Evolutionary conservation across 2,888 invertebrate genomes (phyloP).

Genomic region (Harpalus rubripes): DNA sequence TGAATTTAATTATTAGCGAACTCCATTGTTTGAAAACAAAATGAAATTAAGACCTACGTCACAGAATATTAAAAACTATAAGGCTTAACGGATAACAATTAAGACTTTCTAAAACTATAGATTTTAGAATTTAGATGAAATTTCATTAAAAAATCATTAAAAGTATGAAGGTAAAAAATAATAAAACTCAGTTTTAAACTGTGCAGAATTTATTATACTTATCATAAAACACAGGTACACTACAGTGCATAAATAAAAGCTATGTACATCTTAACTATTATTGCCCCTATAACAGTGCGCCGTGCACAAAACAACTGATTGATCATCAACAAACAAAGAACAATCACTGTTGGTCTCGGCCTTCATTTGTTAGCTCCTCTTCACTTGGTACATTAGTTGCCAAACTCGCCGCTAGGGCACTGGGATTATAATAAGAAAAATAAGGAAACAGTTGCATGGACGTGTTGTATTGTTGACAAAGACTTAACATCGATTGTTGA

Average conservation of each 20-base stretch:
- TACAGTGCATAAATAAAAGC: constrained; percentile 62
- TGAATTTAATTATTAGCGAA: too few relatives aligned
- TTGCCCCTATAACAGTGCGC: constrained; percentile 51
- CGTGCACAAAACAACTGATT: constrained; percentile 42
- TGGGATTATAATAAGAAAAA: constrained; percentile 77
- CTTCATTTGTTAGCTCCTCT: constrained; percentile 68
- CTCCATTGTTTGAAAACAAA: too few relatives aligned
- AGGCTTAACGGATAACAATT: too few relatives aligned
- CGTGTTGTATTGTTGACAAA: constrained; percentile 77
- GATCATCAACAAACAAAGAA: constrained; percentile 26
- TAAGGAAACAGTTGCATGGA: constrained; percentile 77
- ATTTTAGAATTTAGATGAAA: too few relatives aligned
- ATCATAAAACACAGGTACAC: constrained; percentile 65
- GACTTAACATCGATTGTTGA: constrained; percentile 76
- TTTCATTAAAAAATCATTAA: neutral
- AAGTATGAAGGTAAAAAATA: neutral
- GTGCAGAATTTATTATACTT: constrained; percentile 57
- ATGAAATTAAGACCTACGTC: too few relatives aligned
- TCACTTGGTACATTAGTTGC: constrained; percentile 51
- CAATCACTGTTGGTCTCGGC: constrained; percentile 71
- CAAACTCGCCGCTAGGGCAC: constrained; percentile 55
- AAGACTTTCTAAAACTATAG: too few relatives aligned
- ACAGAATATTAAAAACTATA: too few relatives aligned
- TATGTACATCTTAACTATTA: constrained; percentile 52
- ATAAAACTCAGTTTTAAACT: constrained; percentile 13